Percentiles rank a stretch among this genome's conserved stretches.
These are phyloP conservation scores for Meandrina meandrites DNA, from an alignment of 92 coral and sea anemone genomes.

Conservation along the genomic window DNA sequence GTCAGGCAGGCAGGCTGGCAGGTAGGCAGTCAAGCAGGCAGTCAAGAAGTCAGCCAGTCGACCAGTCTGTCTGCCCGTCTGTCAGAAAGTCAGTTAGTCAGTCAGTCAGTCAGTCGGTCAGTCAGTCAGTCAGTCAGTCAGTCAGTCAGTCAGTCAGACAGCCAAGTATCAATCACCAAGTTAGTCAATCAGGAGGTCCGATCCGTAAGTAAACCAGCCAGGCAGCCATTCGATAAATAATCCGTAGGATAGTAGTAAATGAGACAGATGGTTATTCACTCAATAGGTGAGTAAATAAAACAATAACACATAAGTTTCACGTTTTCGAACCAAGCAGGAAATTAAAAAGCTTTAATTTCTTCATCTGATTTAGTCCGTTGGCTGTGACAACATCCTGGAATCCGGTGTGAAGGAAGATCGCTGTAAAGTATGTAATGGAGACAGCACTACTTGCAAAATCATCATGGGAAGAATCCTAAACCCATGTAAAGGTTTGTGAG, in stretches of 20 bases:
- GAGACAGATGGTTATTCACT: too few species aligned
- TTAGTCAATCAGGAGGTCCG: background rate
- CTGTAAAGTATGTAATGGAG: constrained; percentile 90
- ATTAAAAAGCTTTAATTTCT: background rate
- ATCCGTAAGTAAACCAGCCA: background rate
- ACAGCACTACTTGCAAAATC: constrained; percentile 69
- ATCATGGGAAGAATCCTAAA: constrained; percentile 54
- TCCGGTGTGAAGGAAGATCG: constrained; percentile 87
- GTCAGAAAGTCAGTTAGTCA: background rate
- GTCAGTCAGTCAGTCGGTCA: background rate
- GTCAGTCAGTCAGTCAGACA: background rate
- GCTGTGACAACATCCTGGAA: constrained; percentile 85
- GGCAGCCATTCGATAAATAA: too few species aligned
- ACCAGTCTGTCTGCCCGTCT: background rate
- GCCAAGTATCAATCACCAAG: background rate
- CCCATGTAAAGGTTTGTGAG: constrained; percentile 31
- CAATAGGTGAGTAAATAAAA: too few species aligned
- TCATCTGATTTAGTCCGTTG: constrained; percentile 68
- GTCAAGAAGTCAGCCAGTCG: background rate
- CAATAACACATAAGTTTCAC: background rate
- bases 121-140: background rate
- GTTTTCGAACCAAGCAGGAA: too few species aligned
- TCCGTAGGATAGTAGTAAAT: too few species aligned
- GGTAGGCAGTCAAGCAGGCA: background rate
- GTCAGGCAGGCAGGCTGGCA: background rate